Conservation (phyloP, 2,113 vertebrate genomes). For the Rhinoderma darwinii region DNA sequence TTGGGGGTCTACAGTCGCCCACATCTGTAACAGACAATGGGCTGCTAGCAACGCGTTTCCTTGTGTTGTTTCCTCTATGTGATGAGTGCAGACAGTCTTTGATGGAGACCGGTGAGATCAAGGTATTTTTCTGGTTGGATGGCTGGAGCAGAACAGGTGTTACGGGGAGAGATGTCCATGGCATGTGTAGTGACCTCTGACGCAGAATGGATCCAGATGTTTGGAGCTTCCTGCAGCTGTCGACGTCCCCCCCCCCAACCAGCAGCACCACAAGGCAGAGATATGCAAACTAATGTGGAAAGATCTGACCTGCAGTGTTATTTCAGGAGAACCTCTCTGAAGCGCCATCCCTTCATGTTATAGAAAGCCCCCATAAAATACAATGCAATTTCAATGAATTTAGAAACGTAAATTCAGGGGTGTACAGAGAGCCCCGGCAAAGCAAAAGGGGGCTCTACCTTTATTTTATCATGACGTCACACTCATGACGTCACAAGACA, state of each 20-base stretch:
- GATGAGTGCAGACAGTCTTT: background rate
- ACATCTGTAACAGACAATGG: background rate
- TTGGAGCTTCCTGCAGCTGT: constrained; percentile 63
- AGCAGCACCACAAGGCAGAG: background rate
- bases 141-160: constrained; percentile 26
- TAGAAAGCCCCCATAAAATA: background rate
- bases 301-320: background rate
- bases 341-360: background rate
- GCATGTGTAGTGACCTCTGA: constrained; percentile 34
- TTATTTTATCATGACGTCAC: too few species aligned
- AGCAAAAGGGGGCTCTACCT: background rate
- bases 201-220: constrained; percentile 58
- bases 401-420: background rate
- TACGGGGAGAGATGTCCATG: background rate
- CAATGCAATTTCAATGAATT: background rate
- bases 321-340: background rate
- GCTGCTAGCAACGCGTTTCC: background rate
- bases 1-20: background rate
- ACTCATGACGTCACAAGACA: too few species aligned
- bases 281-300: constrained; percentile 20
- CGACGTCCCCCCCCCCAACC: background rate
- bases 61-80: constrained; percentile 2
- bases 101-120: background rate
- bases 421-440: background rate
- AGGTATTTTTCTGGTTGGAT: background rate